These are phyloP conservation scores for Upupa epops DNA, from an alignment of 2,113 vertebrate species.

Conservation along the genomic window DNA sequence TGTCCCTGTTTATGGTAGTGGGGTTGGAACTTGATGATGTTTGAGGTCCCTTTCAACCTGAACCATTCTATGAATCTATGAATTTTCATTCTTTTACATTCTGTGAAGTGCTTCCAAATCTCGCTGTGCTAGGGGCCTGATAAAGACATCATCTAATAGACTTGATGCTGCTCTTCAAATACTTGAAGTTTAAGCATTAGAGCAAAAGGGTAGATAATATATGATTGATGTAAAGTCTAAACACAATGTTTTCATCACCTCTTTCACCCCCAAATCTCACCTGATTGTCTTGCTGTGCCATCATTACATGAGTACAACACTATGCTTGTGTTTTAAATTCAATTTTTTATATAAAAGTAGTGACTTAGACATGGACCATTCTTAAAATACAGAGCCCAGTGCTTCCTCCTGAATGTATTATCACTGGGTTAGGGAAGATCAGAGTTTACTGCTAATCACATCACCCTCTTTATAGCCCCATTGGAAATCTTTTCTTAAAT, in stretches of 20 bases:
- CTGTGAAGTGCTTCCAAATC: not conserved
- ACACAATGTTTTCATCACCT: not conserved
- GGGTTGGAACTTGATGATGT: too few relatives aligned
- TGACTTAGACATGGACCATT: not conserved
- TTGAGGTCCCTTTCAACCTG: too few relatives aligned
- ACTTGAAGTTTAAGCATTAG: not conserved
- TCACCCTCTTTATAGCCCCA: not conserved
- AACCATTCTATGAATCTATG: too few relatives aligned
- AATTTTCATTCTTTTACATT: not conserved
- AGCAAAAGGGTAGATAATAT: not conserved
- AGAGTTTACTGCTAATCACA: slow-evolving; percentile 30
- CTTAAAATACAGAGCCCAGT: not conserved
- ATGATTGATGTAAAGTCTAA: not conserved
- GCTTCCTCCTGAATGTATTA: not conserved
- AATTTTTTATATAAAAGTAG: not conserved
- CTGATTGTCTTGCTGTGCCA: fast-evolving
- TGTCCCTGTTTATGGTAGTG: too few relatives aligned
- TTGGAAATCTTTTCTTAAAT: slow-evolving; percentile 46
- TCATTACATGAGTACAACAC: not conserved
- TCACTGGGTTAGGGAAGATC: not conserved
- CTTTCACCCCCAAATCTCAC: not conserved
- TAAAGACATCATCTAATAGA: not conserved
- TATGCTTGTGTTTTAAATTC: not conserved
- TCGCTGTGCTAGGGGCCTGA: not conserved
- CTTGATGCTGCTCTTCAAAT: not conserved